These are phyloP conservation scores for Drosophila bunnanda DNA, from an alignment of 2,888 invertebrate species.

Conservation along the genomic window DNA sequence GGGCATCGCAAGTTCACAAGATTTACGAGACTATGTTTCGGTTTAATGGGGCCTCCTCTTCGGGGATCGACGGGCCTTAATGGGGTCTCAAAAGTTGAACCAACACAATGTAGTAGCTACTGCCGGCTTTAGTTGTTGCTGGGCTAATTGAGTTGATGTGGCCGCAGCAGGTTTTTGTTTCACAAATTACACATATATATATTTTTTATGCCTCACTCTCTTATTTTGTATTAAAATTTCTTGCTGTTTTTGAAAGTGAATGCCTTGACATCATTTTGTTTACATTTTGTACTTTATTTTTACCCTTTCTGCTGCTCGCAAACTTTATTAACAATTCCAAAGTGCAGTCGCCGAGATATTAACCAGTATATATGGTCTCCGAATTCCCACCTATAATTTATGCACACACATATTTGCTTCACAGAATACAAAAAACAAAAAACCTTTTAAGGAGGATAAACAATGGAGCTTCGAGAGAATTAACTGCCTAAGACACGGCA, in stretches of 20 bases:
- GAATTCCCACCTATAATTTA: slow-evolving; percentile 53
- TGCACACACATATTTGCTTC: slow-evolving; percentile 27
- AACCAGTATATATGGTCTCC: slow-evolving; percentile 8
- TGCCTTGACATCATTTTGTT: slow-evolving; percentile 70
- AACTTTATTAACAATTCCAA: slow-evolving; percentile 20
- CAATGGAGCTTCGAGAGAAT: slow-evolving; percentile 28
- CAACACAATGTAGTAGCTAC: slow-evolving; percentile 18
- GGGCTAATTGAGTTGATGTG: slow-evolving; percentile 62
- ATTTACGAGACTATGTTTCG: slow-evolving; percentile 28
- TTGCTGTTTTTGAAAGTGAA: slow-evolving; percentile 68
- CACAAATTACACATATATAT: slow-evolving; percentile 40
- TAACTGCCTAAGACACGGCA: slow-evolving; percentile 37
- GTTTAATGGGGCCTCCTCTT: slow-evolving; percentile 27
- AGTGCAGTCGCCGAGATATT: slow-evolving; percentile 7
- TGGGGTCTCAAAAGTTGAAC: slow-evolving; percentile 37
- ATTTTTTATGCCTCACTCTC: slow-evolving; percentile 29
- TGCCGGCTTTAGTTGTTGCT: slow-evolving; percentile 28
- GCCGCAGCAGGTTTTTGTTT: slow-evolving; percentile 53
- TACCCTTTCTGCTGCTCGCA: slow-evolving; percentile 13
- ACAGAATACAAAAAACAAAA: slow-evolving; percentile 18
- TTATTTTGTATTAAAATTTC: slow-evolving; percentile 47
- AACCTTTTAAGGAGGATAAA: slow-evolving; percentile 35
- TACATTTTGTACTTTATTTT: slow-evolving; percentile 23
- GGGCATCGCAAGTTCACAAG: slow-evolving; percentile 21
- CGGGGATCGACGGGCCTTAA: slow-evolving; percentile 12